Conservation (phyloP, 2,888 invertebrate species). For the Drosophila ustulata region DNA sequence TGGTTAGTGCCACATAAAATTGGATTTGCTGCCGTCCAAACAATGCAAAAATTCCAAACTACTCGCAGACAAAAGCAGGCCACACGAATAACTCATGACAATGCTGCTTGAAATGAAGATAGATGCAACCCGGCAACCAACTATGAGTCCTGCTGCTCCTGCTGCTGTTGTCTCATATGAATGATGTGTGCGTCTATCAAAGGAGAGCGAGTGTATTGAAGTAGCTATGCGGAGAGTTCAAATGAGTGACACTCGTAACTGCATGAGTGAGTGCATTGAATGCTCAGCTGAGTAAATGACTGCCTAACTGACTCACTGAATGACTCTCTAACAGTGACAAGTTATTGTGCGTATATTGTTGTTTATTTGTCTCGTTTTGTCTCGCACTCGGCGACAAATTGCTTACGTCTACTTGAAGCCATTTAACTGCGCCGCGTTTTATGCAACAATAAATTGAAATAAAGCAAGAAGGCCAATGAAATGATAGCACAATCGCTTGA, state of each 20-base stretch:
- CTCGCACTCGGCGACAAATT: conserved; percentile 58
- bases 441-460: conserved; percentile 69
- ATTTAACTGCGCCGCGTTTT: conserved; percentile 63
- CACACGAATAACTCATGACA: conserved; percentile 77
- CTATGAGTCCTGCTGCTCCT: background rate
- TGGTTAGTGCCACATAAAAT: conserved; percentile 27
- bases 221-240: conserved; percentile 22
- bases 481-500: background rate
- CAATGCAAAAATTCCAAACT: conserved; percentile 58
- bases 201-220: background rate
- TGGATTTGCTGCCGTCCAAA: conserved; percentile 27
- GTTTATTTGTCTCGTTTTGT: conserved; percentile 66
- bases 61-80: conserved; percentile 53
- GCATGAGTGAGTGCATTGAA: conserved; percentile 73
- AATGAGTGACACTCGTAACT: conserved; percentile 64
- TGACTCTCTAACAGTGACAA: background rate
- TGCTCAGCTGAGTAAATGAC: conserved; percentile 40
- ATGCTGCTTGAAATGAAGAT: conserved; percentile 70
- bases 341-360: conserved; percentile 62
- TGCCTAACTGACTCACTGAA: conserved; percentile 10
- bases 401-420: conserved; percentile 53
- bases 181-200: conserved; percentile 36
- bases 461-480: conserved; percentile 53
- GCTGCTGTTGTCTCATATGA: conserved; percentile 26
- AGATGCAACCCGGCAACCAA: conserved; percentile 40